Percentiles rank a stretch among this genome's conserved stretches.
These are phyloP conservation scores for Physella acuta DNA, from an alignment of 1,140 invertebrate species.

Conservation along the genomic window DNA sequence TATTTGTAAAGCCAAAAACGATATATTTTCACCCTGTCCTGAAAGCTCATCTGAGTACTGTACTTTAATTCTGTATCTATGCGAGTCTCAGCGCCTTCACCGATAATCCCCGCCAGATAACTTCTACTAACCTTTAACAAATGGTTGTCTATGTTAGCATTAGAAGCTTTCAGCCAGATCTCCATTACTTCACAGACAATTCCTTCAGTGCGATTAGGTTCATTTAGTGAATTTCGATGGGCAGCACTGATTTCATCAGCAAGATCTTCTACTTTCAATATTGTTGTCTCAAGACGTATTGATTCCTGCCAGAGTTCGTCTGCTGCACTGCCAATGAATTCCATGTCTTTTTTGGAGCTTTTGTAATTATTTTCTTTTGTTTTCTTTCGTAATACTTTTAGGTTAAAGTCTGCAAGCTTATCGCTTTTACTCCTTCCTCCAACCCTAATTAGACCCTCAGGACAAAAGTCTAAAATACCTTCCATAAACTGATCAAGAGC, in stretches of 20 bases:
- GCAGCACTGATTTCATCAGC: slow-evolving; percentile 3
- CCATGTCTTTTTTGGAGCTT: too few species aligned
- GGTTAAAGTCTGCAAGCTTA: slow-evolving; percentile 7
- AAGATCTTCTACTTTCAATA: slow-evolving; percentile 4
- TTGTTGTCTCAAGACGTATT: slow-evolving; percentile 7
- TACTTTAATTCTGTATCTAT: not conserved
- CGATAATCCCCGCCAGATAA: not conserved
- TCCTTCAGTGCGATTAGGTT: not conserved
- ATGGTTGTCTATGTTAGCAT: slow-evolving; percentile 21
- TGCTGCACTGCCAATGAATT: too few species aligned
- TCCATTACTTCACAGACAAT: not conserved
- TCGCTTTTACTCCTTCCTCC: slow-evolving; percentile 18
- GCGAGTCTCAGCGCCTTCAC: not conserved
- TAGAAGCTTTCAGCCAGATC: slow-evolving; percentile 19
- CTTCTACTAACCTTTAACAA: slow-evolving; percentile 6
- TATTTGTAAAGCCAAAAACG: slow-evolving; percentile 7
- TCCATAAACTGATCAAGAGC: slow-evolving; percentile 83
- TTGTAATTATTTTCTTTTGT: slow-evolving; percentile 10
- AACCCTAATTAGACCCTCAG: slow-evolving; percentile 14
- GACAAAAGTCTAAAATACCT: slow-evolving; percentile 20
- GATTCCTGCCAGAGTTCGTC: slow-evolving; percentile 22
- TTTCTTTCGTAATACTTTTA: slow-evolving; percentile 13
- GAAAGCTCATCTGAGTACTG: not conserved
- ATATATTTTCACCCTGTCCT: slow-evolving; percentile 15
- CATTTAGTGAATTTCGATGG: not conserved